Evolutionary conservation across 2,888 invertebrate genomes (phyloP).

Genomic region (Alentia gelatinosa): DNA sequence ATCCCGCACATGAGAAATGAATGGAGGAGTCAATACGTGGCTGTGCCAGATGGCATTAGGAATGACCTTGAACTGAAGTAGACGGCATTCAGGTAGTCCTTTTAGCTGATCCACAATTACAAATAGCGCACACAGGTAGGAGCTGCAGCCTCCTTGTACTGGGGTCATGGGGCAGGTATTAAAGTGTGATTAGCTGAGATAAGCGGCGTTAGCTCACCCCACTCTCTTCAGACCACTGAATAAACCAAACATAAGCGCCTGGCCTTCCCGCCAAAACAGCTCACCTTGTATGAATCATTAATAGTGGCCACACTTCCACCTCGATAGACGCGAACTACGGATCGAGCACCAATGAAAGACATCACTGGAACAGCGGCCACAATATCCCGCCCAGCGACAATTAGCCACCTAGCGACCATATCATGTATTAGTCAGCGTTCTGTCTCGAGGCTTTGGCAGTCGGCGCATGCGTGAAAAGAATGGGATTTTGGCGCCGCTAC

Average conservation of each 20-base stretch:
- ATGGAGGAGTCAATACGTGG: too few species aligned
- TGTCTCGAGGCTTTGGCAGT: neutral
- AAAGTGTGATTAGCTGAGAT: neutral
- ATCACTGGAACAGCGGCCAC: constrained; percentile 4
- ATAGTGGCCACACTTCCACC: neutral
- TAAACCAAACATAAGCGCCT: neutral
- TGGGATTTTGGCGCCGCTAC: constrained; percentile 2
- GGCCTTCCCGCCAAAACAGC: neutral
- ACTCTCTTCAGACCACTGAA: neutral
- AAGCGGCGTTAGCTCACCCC: neutral
- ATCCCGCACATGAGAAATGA: too few species aligned
- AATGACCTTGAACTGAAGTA: too few species aligned
- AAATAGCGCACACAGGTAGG: neutral
- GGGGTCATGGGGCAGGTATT: neutral
- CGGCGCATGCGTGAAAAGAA: neutral
- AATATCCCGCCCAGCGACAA: neutral
- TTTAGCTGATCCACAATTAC: neutral
- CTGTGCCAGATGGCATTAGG: too few species aligned
- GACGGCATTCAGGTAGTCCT: neutral
- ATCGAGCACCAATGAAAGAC: constrained; percentile 23
- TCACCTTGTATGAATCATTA: constrained; percentile 34
- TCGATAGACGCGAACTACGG: neutral
- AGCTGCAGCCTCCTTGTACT: neutral
- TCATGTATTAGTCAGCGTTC: constrained; percentile 42
- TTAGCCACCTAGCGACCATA: constrained; percentile 4